These are phyloP conservation scores for Panzeria rudis DNA, from an alignment of 2,888 invertebrate species.

Conservation along the genomic window DNA sequence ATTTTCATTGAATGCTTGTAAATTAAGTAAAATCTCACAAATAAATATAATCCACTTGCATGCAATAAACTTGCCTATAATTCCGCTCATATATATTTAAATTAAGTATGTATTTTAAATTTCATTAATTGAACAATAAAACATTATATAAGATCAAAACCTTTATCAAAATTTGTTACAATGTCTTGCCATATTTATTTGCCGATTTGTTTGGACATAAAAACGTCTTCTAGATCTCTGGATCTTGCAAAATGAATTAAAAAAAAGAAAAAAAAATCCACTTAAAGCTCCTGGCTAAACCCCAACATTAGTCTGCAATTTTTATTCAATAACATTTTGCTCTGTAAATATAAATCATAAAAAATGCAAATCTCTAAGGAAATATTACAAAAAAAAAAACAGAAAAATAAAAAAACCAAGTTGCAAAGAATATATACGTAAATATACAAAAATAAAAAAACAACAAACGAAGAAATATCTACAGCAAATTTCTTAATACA, in stretches of 20 bases:
- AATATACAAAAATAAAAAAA: background rate
- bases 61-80: too few relatives aligned
- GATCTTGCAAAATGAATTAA: background rate
- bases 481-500: slow-evolving; percentile 35
- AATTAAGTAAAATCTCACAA: too few relatives aligned
- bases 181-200: background rate
- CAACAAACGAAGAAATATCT: background rate
- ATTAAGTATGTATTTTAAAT: too few relatives aligned
- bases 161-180: too few relatives aligned
- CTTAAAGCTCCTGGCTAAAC: slow-evolving; percentile 43
- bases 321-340: slow-evolving; percentile 55
- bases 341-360: slow-evolving; percentile 39
- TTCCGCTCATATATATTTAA: too few relatives aligned
- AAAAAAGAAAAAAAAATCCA: background rate
- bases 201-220: background rate
- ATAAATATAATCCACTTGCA: too few relatives aligned
- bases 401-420: background rate
- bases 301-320: slow-evolving; percentile 40
- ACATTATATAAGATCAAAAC: background rate
- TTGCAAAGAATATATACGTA: background rate
- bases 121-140: too few relatives aligned
- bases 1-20: too few relatives aligned
- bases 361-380: slow-evolving; percentile 56
- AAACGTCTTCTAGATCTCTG: background rate
- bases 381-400: slow-evolving; percentile 17